Conservation (phyloP, 35 echinoderm and acorn worm genomes). For the Hemicentrotus pulcherrimus region DNA sequence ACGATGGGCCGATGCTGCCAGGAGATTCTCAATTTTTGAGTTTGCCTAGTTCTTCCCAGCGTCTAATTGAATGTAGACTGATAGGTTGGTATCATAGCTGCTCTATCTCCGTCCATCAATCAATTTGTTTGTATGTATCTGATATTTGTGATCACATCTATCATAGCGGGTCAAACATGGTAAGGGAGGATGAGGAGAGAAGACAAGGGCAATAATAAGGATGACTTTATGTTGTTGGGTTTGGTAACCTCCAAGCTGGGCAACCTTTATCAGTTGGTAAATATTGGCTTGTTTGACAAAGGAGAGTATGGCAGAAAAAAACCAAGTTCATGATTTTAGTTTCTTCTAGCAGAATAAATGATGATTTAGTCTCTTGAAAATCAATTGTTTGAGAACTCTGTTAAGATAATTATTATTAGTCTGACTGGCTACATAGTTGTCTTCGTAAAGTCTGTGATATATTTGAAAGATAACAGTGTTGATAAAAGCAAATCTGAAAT, state of each 20-base stretch:
- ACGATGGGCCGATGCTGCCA: not conserved
- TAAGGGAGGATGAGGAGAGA: not conserved
- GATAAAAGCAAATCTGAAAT: not conserved
- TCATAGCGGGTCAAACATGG: conserved; percentile 18
- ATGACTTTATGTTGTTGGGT: conserved; percentile 13
- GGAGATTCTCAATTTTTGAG: conserved; percentile 24
- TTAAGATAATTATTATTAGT: not conserved
- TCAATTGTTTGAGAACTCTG: not conserved
- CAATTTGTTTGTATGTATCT: conserved; percentile 44
- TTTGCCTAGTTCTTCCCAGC: not conserved
- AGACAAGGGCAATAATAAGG: conserved; percentile 10
- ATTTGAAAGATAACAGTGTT: not conserved
- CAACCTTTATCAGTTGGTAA: conserved; percentile 41
- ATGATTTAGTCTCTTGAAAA: conserved; percentile 10
- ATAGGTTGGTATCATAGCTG: conserved; percentile 11
- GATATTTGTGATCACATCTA: conserved; percentile 39
- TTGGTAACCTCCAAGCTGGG: not conserved
- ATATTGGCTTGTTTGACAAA: conserved; percentile 31
- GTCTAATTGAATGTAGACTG: conserved; percentile 6
- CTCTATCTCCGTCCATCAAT: conserved; percentile 19
- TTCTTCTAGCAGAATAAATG: conserved; percentile 24
- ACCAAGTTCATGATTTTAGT: not conserved
- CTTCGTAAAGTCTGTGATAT: not conserved
- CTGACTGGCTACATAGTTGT: not conserved
- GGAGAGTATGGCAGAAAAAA: not conserved